phyloP scores from a whole-genome alignment of 2,113 vertebrate genomes.

The Calidris pugnax region DNA sequence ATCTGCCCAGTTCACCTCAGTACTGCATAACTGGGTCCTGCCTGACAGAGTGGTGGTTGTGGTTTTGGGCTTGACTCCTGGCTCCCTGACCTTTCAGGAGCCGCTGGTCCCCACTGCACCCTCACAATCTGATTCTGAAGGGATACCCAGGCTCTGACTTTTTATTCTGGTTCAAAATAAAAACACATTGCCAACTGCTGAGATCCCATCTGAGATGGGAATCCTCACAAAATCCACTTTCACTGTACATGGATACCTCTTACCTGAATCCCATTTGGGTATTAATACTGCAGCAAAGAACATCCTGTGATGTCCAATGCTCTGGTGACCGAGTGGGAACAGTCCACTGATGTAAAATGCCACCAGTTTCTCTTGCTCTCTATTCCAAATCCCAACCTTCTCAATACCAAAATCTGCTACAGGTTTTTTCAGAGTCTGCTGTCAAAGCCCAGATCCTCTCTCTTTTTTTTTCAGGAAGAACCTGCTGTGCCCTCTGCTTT shows the following conservation, averaged over 20 bases:
- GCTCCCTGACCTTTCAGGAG: not conserved
- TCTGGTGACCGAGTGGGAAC: too few species aligned
- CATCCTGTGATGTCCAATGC: not conserved
- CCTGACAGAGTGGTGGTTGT: not conserved
- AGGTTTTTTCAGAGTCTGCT: not conserved
- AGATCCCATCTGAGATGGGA: not conserved
- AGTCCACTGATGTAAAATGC: not conserved
- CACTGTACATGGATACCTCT: not conserved
- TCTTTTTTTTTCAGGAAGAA: not conserved
- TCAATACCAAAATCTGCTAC: not conserved
- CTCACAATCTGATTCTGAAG: not conserved
- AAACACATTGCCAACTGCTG: not conserved
- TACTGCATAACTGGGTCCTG: not conserved
- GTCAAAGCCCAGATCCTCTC: not conserved
- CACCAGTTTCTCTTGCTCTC: not conserved
- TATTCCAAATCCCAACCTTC: not conserved
- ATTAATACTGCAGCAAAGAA: too few species aligned
- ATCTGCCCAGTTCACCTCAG: not conserved
- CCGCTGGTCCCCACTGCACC: not conserved
- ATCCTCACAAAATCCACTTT: not conserved
- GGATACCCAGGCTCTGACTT: not conserved
- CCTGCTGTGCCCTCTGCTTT: not conserved
- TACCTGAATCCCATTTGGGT: not conserved
- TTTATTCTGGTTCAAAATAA: not conserved
- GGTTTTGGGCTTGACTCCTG: not conserved